Conservation (phyloP, 2,888 invertebrate species). For the Athalia rosae region DNA sequence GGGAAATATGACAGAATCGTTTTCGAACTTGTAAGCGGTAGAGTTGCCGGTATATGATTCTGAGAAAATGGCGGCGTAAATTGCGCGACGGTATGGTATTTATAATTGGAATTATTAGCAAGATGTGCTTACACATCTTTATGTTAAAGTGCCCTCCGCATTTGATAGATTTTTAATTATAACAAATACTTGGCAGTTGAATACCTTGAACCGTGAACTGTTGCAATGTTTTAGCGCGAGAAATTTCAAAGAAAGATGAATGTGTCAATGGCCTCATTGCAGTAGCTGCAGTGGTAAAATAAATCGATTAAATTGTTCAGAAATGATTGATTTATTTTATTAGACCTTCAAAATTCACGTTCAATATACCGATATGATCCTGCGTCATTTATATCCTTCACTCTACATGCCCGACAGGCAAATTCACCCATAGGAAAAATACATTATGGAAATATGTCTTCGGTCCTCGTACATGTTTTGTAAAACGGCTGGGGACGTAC, state of each 20-base stretch:
- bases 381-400: not conserved
- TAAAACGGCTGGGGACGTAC: not conserved
- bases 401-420: not conserved
- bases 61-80: too few relatives aligned
- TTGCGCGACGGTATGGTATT: not conserved
- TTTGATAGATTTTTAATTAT: conserved; percentile 25
- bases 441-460: conserved; percentile 24
- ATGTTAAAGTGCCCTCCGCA: not conserved
- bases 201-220: conserved; percentile 42
- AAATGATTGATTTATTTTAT: too few relatives aligned
- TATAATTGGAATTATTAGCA: not conserved
- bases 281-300: not conserved
- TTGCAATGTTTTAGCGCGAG: conserved; percentile 38
- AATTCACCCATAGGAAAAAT: conserved; percentile 4
- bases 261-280: conserved; percentile 26
- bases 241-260: conserved; percentile 17
- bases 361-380: not conserved
- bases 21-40: too few relatives aligned
- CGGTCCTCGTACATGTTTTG: not conserved
- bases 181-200: conserved; percentile 21
- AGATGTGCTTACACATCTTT: not conserved
- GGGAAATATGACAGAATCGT: too few relatives aligned
- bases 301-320: not conserved
- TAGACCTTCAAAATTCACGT: not conserved
- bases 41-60: too few relatives aligned